Base-by-base conservation (phyloP, 2,797 vertebrate genomes). In the Gymnothorax javanicus region DNA sequence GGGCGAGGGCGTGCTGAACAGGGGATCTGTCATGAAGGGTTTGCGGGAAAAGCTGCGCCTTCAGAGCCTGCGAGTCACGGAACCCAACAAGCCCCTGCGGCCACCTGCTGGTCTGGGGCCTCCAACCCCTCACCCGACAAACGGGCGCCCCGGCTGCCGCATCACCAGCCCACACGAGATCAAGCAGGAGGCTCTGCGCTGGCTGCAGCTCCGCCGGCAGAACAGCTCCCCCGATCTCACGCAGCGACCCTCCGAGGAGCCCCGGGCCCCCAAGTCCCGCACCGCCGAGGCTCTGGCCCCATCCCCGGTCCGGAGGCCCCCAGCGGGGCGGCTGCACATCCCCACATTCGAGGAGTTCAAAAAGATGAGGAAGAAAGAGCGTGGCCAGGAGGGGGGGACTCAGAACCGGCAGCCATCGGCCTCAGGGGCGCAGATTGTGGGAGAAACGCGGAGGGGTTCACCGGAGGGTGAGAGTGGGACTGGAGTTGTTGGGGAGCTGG, bases 321-420 rank as follows among this genome's bases (percentile, higher is more conserved):
- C 93, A 12, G 91, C 93, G 87, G 96, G 95, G 3, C 94, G 94
- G 13, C 90, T 98, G 6, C 96, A 97, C 86, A 97, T 98, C 90
- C 97, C 97, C 1, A 97, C 96, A 1, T 98, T 99, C 87, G 96
- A 98, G 92, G 97, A 97, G 90, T 98, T 97, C 87, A 98, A 97
- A 90, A 95, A 89, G 89, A 98, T 98, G 97, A 96, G 96, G 87
- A 95, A 95, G 88, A 94, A 93, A 91, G 94, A 95, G 90, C 86
- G 89, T 59, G 84, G 87, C 67, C 84, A 83, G 69, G 87, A 89
- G 25, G 84, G 25, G n/a, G 87, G 75, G n/a, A 82, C 81, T 12
- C 60, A 81, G 84, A 71, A 17, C 9, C 84, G 86, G 67, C 58
- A 64, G 4, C 64, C 60, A 5, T 27, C n/a, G 17, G 20, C 25